phyloP scores from a whole-genome alignment of 2,888 invertebrate genomes.

The Lithophane semibrunnea region DNA sequence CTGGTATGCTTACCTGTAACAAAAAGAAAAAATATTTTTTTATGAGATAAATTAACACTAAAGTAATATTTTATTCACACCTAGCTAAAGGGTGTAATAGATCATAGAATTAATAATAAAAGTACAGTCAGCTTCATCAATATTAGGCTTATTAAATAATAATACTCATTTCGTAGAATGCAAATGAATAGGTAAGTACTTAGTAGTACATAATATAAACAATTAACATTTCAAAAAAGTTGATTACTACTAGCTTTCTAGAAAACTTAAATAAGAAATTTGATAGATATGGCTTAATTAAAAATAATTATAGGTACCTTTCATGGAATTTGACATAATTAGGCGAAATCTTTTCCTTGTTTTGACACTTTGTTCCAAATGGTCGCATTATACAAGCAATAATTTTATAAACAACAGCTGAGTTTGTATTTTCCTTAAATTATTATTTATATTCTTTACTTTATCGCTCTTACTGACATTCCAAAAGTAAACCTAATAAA shows the following conservation, averaged over 20 bases:
- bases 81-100: not conserved
- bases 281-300: not conserved
- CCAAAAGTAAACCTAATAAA: no score
- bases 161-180: not conserved
- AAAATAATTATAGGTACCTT: not conserved
- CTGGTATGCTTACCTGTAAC: conserved; percentile 51
- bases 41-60: not conserved
- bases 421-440: not conserved
- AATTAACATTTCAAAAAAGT: not conserved
- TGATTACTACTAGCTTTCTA: no score
- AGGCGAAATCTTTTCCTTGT: not conserved
- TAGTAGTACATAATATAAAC: not conserved
- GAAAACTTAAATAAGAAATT: not conserved
- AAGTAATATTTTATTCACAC: not conserved
- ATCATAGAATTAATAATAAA: not conserved
- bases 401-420: conserved; percentile 6
- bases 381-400: not conserved
- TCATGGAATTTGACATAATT: not conserved
- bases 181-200: not conserved
- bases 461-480: not conserved
- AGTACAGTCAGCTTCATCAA: not conserved
- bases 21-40: conserved; percentile 12
- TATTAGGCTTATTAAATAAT: not conserved
- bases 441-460: no score
- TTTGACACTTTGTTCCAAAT: not conserved